Conservation (phyloP, 2,113 vertebrate species). For the Chloebia gouldiae region DNA sequence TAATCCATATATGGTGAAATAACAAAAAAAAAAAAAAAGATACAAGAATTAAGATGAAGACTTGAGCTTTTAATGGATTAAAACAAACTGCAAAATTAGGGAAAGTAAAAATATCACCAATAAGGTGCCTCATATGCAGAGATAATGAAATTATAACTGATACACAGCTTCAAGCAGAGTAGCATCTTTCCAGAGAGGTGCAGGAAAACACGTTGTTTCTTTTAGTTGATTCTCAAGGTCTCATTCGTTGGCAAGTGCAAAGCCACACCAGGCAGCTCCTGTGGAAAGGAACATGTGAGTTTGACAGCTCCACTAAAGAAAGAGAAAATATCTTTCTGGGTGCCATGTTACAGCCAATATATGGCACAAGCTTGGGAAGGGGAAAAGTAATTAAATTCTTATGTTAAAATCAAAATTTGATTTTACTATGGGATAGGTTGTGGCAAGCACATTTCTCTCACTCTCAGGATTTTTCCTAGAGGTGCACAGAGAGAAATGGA, state of each 20-base stretch:
- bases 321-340: background rate
- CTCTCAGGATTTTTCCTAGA: no score
- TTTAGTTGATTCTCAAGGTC: background rate
- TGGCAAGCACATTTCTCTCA: no score
- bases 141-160: background rate
- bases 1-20: background rate
- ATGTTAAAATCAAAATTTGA: background rate
- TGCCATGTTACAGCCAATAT: background rate
- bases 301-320: background rate
- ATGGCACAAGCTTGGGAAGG: background rate
- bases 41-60: background rate
- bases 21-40: background rate
- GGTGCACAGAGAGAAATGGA: no score
- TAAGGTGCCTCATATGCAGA: background rate
- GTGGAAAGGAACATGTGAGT: background rate
- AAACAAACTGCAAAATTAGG: background rate
- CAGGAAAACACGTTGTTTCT: background rate
- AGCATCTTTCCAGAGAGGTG: background rate
- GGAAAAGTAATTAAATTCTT: background rate
- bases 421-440: background rate
- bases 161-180: background rate
- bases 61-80: background rate
- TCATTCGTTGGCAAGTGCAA: background rate
- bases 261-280: background rate
- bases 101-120: background rate